These are phyloP conservation scores for Macrostomum cliftonense DNA, from an alignment of 2,888 invertebrate genomes.

Conservation along the genomic window DNA sequence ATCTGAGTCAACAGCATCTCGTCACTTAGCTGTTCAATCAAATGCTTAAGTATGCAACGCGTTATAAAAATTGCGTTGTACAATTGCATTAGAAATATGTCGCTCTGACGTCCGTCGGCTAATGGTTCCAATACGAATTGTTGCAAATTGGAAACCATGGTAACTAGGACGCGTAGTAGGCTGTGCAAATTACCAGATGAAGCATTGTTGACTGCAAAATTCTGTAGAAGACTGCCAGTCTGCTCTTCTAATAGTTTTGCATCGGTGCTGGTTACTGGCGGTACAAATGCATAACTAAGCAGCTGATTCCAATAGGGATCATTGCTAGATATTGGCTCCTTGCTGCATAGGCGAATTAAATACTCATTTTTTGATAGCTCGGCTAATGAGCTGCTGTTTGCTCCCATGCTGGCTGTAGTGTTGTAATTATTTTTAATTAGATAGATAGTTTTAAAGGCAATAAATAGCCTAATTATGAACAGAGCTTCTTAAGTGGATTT, in stretches of 20 bases:
- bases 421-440: too few relatives aligned
- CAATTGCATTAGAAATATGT: slow-evolving; percentile 71
- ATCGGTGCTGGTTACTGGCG: slow-evolving; percentile 56
- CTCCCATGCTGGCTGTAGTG: slow-evolving; percentile 24
- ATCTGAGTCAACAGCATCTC: slow-evolving; percentile 66
- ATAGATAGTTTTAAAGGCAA: too few relatives aligned
- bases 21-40: slow-evolving; percentile 73
- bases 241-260: slow-evolving; percentile 55
- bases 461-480: too few relatives aligned
- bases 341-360: slow-evolving; percentile 57
- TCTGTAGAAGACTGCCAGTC: slow-evolving; percentile 55
- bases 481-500: too few relatives aligned
- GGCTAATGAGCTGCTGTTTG: slow-evolving; percentile 31
- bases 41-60: slow-evolving; percentile 57
- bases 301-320: slow-evolving; percentile 85
- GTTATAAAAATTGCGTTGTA: slow-evolving; percentile 79
- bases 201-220: slow-evolving; percentile 60
- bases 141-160: slow-evolving; percentile 60
- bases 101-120: slow-evolving; percentile 38
- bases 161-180: slow-evolving; percentile 63
- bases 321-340: slow-evolving; percentile 58
- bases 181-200: slow-evolving; percentile 73
- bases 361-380: slow-evolving; percentile 58
- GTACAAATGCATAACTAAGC: slow-evolving; percentile 67
- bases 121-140: slow-evolving; percentile 47